These are phyloP conservation scores for Phania funesta DNA, from an alignment of 2,888 invertebrate genomes.

Conservation along the genomic window DNA sequence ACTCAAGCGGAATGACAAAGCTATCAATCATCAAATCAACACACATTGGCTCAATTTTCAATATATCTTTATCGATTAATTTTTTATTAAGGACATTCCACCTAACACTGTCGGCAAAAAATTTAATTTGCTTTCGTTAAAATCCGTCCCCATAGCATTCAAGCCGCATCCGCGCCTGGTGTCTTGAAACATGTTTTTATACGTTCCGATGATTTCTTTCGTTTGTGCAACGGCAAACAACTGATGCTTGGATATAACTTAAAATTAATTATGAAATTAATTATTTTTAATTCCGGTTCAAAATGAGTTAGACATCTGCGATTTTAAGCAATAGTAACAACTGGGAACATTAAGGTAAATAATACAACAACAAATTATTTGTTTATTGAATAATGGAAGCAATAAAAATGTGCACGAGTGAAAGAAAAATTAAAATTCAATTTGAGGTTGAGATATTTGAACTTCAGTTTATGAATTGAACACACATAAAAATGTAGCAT, in stretches of 20 bases:
- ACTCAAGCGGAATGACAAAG: no score
- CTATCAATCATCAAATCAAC: no score
- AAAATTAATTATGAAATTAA: conserved; percentile 12
- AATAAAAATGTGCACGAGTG: background rate
- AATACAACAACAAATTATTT: background rate
- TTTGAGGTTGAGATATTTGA: no score
- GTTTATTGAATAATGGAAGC: background rate
- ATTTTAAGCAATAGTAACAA: background rate
- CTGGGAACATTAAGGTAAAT: background rate
- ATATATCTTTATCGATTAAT: no score
- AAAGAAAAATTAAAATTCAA: background rate
- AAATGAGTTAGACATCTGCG: background rate
- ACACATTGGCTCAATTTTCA: no score
- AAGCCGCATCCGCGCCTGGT: no score
- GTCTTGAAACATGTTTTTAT: conserved; percentile 17
- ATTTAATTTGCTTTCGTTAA: no score
- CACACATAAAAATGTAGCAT: no score
- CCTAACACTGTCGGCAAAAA: no score
- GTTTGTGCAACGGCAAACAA: background rate
- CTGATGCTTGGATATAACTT: conserved; percentile 12
- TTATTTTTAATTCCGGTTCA: conserved; percentile 25
- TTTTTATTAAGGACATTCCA: no score
- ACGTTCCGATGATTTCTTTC: background rate
- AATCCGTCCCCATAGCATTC: no score
- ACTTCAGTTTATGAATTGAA: no score